Base-by-base conservation (phyloP, 1,140 invertebrate genomes). In the Sipha flava region DNA sequence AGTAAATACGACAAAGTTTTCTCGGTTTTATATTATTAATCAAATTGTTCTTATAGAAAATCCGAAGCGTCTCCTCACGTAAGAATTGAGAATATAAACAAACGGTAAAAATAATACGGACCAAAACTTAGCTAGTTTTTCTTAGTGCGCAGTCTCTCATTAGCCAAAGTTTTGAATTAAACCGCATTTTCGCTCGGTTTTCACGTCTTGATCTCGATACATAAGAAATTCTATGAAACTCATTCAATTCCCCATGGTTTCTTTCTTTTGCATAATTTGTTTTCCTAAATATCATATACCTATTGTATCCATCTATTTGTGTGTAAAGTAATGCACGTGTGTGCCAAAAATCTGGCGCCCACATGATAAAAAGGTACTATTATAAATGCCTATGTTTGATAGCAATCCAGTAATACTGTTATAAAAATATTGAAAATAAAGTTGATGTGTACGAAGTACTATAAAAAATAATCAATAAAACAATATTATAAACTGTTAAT, bases 111-210 rank as follows among this genome's bases (percentile, higher is more conserved):
- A 62, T 16, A 9, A 62, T 9, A 62, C 29, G 14, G 29, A 7
- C 43, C 34, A 34, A 21, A 47, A 45, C 3, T 29, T 47, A 21
- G n/a, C 29, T 73, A 5, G 21, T 21, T 34, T 73, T 52, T 73
- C 31, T 52, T 37, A 34, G 68, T 5, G n/a, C 26, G 10, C 26
- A 68, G 29, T 31, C 43, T 18, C 29, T 73, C 70, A 21, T 75
- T 21, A 73, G 70, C 31, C 14, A 31, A 75, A 75, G 70, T 75
- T 75, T 37, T 21, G 16, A 75, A 75, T 75, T 54, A 52, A 54
- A 75, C 47, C 70, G 14, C 29, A 18, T 54, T n/a, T 54, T 34
- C 10, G 16, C 21, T 54, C 21, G 6, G 37, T n/a, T 23, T 54
- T 54, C n/a, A 9, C 70, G 18, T 75, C 31, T 21, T 3, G 21